A percentile compares a stretch with the other conserved stretches of the same genome.
Conservation (phyloP, 1,140 invertebrate genomes). For the Drosophila dunni region DNA sequence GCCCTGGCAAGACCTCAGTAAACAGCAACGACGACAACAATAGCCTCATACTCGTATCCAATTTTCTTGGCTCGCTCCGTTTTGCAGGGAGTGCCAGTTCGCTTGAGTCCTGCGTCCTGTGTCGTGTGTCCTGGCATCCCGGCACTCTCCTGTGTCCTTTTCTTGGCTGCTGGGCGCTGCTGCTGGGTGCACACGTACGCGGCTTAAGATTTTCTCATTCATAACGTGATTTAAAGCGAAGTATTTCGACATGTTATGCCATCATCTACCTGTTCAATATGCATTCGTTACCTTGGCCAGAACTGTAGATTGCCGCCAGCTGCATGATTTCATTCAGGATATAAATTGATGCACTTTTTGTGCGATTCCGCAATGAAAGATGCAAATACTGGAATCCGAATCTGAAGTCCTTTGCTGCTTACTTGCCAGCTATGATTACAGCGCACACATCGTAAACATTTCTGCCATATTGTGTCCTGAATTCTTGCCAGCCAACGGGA, state of each 20-base stretch:
- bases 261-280: conserved; percentile 71
- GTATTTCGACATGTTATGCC: conserved; percentile 42
- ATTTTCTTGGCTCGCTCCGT: conserved; percentile 57
- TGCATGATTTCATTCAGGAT: conserved; percentile 64
- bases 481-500: conserved; percentile 13
- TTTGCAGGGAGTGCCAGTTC: conserved; percentile 19
- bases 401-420: conserved; percentile 19
- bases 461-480: conserved; percentile 10
- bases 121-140: not conserved
- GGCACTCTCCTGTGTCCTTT: conserved; percentile 1
- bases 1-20: conserved; percentile 1
- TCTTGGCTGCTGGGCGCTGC: conserved; percentile 41
- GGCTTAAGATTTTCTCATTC: conserved; percentile 76
- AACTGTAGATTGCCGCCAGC: conserved; percentile 61
- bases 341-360: conserved; percentile 71
- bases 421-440: conserved; percentile 50
- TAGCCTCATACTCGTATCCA: conserved; percentile 68
- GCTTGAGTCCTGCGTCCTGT: conserved; percentile 14
- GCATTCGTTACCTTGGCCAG: conserved; percentile 61
- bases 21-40: conserved; percentile 43
- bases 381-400: conserved; percentile 28
- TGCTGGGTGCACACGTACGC: conserved; percentile 71
- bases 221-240: conserved; percentile 67
- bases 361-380: conserved; percentile 29
- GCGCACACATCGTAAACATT: conserved; percentile 21